Evolutionary conservation across 92 coral and sea anemone species (phyloP).

Genomic region (Epizoanthus scotinus): DNA sequence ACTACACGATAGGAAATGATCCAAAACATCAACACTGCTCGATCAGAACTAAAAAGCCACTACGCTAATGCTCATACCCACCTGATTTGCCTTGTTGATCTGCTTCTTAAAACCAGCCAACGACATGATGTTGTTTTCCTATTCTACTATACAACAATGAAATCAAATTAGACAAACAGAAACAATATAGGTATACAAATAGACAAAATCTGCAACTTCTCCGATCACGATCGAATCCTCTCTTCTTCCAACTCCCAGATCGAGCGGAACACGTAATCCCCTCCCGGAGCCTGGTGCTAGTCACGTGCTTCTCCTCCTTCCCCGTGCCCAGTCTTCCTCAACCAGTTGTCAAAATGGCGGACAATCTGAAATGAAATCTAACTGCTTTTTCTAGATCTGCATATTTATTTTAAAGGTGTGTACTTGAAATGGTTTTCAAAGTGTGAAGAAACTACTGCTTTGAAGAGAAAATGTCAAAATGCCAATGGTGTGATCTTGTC

Average conservation of each 20-base stretch:
- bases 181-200: neutral
- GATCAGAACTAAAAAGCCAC: neutral
- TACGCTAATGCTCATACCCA: conserved; percentile 14
- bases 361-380: neutral
- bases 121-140: conserved; percentile 70
- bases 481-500: conserved; percentile 80
- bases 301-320: conserved; percentile 10
- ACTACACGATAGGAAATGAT: neutral
- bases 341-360: conserved; percentile 33
- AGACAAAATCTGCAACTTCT: neutral
- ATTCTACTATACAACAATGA: neutral
- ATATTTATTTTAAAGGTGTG: neutral
- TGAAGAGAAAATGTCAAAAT: conserved; percentile 46
- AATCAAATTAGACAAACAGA: neutral
- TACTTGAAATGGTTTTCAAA: neutral
- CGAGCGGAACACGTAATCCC: conserved; percentile 34
- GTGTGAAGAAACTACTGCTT: neutral
- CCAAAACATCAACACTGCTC: conserved; percentile 15
- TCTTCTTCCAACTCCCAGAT: neutral
- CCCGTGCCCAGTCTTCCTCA: conserved; percentile 14
- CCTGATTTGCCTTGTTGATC: conserved; percentile 99
- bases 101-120: conserved; percentile 98
- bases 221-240: neutral
- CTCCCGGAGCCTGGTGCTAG: conserved; percentile 21
- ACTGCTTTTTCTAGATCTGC: neutral